phyloP scores from a whole-genome alignment of 2,888 invertebrate genomes.

The Morpho achilles region DNA sequence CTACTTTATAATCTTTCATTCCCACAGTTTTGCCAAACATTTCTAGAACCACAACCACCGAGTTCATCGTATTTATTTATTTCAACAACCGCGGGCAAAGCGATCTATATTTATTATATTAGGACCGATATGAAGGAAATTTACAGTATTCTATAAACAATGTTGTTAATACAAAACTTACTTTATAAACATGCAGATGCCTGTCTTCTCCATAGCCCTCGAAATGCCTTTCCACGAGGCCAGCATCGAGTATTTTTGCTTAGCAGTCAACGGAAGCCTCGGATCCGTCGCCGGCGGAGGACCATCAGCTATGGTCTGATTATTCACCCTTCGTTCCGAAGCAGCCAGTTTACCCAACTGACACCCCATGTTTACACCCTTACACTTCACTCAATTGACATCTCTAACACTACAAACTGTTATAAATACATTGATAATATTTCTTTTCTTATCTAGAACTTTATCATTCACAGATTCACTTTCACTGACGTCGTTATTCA shows the following conservation, averaged over 20 bases:
- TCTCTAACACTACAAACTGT: slow-evolving; percentile 9
- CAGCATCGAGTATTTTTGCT: slow-evolving; percentile 92
- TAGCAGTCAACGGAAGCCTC: slow-evolving; percentile 88
- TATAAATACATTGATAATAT: slow-evolving; percentile 15
- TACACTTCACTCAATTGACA: slow-evolving; percentile 29
- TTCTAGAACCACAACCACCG: too few relatives aligned
- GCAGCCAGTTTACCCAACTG: slow-evolving; percentile 86
- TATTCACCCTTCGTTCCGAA: slow-evolving; percentile 67
- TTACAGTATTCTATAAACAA: too few relatives aligned
- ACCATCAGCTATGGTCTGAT: slow-evolving; percentile 72
- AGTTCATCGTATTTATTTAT: too few relatives aligned
- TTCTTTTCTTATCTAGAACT: not conserved
- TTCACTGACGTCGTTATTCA: slow-evolving; percentile 2
- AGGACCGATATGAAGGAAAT: too few relatives aligned
- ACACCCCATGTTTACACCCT: slow-evolving; percentile 80
- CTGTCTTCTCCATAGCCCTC: slow-evolving; percentile 92
- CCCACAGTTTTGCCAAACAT: too few relatives aligned
- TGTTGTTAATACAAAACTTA: slow-evolving; percentile 70
- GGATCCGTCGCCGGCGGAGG: slow-evolving; percentile 87
- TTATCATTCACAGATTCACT: not conserved
- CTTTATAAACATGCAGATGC: slow-evolving; percentile 95
- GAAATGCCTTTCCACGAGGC: slow-evolving; percentile 96
- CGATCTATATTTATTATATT: too few relatives aligned
- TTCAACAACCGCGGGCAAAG: too few relatives aligned
- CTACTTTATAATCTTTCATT: too few relatives aligned